Conservation (phyloP, 30 jellyfish, hydroid and myxozoan species). For the Hydra vulgaris region DNA sequence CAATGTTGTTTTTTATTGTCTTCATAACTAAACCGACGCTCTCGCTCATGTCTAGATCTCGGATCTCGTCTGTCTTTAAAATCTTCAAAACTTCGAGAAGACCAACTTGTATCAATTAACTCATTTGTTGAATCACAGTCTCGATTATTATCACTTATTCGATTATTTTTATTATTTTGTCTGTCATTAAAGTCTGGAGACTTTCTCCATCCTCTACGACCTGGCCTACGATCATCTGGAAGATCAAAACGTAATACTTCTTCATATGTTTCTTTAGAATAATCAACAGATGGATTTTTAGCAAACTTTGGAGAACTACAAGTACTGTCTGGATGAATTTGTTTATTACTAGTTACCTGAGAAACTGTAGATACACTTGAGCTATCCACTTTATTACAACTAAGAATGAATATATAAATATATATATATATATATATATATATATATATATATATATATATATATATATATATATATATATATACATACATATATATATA, state of each 20-base stretch:
- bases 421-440: too few relatives aligned
- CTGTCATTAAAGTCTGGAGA: constrained; percentile 9
- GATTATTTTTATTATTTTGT: not conserved
- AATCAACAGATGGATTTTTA: constrained; percentile 1
- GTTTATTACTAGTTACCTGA: constrained; percentile 3
- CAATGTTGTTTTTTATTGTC: not conserved
- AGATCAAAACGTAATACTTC: not conserved
- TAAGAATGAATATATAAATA: too few relatives aligned
- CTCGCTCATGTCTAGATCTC: not conserved
- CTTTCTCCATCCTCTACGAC: constrained; percentile 30
- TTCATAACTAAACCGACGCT: not conserved
- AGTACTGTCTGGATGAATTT: constrained; percentile 13
- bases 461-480: too few relatives aligned
- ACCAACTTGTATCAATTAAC: not conserved
- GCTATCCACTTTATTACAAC: not conserved
- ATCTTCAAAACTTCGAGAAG: not conserved
- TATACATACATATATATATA: too few relatives aligned
- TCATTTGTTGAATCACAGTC: constrained; percentile 12
- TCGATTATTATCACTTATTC: not conserved
- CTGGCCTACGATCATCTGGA: not conserved
- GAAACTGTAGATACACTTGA: not conserved
- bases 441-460: too few relatives aligned
- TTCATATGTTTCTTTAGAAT: not conserved
- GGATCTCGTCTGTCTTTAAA: constrained; percentile 2
- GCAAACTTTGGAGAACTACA: not conserved